Evolutionary conservation across 2,113 vertebrate species (phyloP).

Genomic region (Colinus virginianus): DNA sequence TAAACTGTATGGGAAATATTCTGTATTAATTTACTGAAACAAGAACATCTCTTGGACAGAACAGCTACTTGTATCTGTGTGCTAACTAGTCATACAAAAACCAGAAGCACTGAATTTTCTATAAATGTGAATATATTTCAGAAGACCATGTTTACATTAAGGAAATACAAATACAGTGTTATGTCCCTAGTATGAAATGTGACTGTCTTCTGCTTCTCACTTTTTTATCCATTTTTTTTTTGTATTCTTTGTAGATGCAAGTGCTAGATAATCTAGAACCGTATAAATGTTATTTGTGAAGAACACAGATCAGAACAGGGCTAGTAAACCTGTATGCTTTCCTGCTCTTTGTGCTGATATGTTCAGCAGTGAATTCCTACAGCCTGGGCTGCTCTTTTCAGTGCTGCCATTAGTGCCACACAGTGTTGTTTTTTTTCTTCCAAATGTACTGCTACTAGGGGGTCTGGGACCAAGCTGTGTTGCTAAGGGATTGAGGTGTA

Average conservation of each 20-base stretch:
- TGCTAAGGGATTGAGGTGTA: background rate
- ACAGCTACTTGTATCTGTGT: background rate
- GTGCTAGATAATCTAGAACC: background rate
- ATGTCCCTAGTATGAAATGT: background rate
- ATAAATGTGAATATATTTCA: background rate
- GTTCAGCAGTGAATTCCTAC: background rate
- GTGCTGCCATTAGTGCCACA: accelerated
- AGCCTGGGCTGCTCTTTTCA: background rate
- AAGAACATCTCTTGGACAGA: background rate
- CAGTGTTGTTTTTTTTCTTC: background rate
- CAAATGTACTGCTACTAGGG: accelerated
- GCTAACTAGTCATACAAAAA: background rate
- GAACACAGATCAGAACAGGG: background rate
- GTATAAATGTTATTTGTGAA: background rate
- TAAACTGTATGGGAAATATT: background rate
- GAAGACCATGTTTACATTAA: background rate
- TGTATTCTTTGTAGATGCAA: background rate
- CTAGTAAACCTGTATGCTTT: accelerated
- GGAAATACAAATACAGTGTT: background rate
- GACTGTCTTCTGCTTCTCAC: background rate
- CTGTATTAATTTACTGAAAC: background rate
- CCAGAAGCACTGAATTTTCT: background rate
- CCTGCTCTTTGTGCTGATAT: accelerated
- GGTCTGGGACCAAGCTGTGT: background rate
- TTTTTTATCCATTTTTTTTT: background rate